A percentile compares a stretch with the other conserved stretches of the same genome.
phyloP scores from a whole-genome alignment of 2,888 invertebrate genomes.

The Eupithecia exiguata region DNA sequence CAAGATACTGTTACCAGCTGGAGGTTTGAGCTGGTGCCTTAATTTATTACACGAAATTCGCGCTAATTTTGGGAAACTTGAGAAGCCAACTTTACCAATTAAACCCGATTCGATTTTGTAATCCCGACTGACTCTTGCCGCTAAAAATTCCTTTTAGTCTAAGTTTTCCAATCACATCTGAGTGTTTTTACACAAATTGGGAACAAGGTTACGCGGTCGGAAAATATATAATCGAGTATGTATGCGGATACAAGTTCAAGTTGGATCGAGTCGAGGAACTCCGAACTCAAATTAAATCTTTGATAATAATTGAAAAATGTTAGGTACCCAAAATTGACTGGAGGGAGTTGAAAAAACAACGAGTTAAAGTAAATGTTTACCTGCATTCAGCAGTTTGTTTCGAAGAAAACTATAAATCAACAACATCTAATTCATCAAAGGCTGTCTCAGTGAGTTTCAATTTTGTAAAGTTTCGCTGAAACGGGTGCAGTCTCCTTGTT shows the following conservation, averaged over 20 bases:
- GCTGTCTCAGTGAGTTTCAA: slow-evolving; percentile 12
- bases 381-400: background rate
- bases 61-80: slow-evolving; percentile 63
- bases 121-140: slow-evolving; percentile 55
- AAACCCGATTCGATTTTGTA: slow-evolving; percentile 68
- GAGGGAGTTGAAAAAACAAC: background rate
- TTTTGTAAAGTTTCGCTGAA: slow-evolving; percentile 8
- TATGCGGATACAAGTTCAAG: slow-evolving; percentile 5
- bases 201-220: slow-evolving; percentile 19
- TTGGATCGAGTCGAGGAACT: slow-evolving; percentile 8
- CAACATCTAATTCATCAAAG: slow-evolving; percentile 19
- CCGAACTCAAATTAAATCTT: background rate
- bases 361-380: background rate
- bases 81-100: slow-evolving; percentile 71
- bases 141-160: slow-evolving; percentile 54
- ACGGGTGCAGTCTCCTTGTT: slow-evolving; percentile 5
- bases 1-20: slow-evolving; percentile 30
- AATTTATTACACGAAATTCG: slow-evolving; percentile 67
- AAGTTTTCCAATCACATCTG: slow-evolving; percentile 58
- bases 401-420: background rate
- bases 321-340: background rate
- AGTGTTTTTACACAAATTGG: slow-evolving; percentile 38
- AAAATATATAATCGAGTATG: slow-evolving; percentile 1
- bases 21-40: slow-evolving; percentile 48
- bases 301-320: slow-evolving; percentile 13